A percentile compares a stretch with the other conserved stretches of the same genome.
Conservation (phyloP, 2,797 vertebrate species). For the Gephyroberyx darwinii region DNA sequence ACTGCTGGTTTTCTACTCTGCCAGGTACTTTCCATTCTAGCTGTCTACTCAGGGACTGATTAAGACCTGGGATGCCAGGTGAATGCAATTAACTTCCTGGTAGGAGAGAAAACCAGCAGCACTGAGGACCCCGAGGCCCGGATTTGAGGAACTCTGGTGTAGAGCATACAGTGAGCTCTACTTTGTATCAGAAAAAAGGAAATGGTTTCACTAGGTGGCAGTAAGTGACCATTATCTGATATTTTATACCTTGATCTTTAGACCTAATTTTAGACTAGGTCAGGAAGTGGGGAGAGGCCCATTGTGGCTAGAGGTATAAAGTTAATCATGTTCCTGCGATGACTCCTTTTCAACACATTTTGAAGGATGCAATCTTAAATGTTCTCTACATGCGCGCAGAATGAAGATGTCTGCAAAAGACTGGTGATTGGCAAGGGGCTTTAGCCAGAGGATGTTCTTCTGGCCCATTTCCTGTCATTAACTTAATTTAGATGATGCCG, state of each 20-base stretch:
- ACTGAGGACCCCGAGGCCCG: too few species aligned
- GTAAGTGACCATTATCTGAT: conserved; percentile 23
- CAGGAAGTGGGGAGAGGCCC: neutral
- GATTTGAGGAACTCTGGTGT: too few species aligned
- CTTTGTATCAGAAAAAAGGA: neutral
- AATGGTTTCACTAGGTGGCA: conserved; percentile 64
- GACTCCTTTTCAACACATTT: neutral
- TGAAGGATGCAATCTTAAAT: neutral
- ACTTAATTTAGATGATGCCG: conserved; percentile 10
- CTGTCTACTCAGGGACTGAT: too few species aligned
- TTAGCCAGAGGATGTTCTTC: conserved; percentile 52
- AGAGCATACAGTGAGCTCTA: neutral
- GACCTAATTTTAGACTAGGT: neutral
- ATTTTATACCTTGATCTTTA: too few species aligned
- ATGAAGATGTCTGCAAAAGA: neutral
- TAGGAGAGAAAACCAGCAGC: too few species aligned
- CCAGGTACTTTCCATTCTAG: too few species aligned
- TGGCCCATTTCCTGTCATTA: conserved; percentile 63
- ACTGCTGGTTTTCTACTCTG: too few species aligned
- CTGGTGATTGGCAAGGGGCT: neutral
- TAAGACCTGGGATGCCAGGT: too few species aligned
- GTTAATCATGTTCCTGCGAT: neutral
- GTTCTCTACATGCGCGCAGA: neutral
- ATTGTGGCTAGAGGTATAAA: neutral
- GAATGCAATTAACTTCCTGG: too few species aligned